phyloP scores from a whole-genome alignment of 1,140 invertebrate species.

The Drosophila tristis region DNA sequence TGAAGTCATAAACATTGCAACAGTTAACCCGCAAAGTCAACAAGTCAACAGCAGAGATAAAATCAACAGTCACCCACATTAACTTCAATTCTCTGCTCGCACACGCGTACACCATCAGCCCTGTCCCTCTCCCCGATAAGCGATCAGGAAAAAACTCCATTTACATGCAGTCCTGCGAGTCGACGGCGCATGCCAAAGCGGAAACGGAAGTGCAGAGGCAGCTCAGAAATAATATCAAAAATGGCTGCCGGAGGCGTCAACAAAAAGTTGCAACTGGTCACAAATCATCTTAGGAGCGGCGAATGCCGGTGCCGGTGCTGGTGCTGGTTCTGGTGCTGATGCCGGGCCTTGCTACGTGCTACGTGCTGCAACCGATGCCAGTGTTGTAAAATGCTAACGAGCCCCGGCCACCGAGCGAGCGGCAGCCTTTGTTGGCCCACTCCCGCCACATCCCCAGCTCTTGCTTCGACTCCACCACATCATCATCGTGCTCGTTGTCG shows the following conservation, averaged over 20 bases:
- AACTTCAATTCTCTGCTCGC: conserved; percentile 29
- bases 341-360: conserved; percentile 3
- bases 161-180: conserved; percentile 70
- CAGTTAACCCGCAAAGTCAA: conserved; percentile 75
- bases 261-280: conserved; percentile 79
- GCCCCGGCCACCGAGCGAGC: conserved; percentile 42
- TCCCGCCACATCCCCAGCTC: background rate
- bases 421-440: conserved; percentile 67
- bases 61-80: conserved; percentile 75
- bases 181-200: conserved; percentile 48
- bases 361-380: conserved; percentile 68
- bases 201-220: conserved; percentile 73
- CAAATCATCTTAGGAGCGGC: conserved; percentile 69
- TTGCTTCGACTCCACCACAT: background rate
- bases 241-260: conserved; percentile 77
- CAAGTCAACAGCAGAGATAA: conserved; percentile 78
- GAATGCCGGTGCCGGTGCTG: background rate
- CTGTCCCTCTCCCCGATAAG: conserved; percentile 53
- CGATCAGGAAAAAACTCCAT: conserved; percentile 71
- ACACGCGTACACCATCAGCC: conserved; percentile 8
- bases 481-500: conserved; percentile 21
- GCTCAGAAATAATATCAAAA: conserved; percentile 80
- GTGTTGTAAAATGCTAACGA: conserved; percentile 82
- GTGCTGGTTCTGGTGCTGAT: too few relatives aligned
- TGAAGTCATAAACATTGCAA: conserved; percentile 78